Base-by-base conservation (phyloP, 2,113 vertebrate species). In the Cyrtonyx montezumae region DNA sequence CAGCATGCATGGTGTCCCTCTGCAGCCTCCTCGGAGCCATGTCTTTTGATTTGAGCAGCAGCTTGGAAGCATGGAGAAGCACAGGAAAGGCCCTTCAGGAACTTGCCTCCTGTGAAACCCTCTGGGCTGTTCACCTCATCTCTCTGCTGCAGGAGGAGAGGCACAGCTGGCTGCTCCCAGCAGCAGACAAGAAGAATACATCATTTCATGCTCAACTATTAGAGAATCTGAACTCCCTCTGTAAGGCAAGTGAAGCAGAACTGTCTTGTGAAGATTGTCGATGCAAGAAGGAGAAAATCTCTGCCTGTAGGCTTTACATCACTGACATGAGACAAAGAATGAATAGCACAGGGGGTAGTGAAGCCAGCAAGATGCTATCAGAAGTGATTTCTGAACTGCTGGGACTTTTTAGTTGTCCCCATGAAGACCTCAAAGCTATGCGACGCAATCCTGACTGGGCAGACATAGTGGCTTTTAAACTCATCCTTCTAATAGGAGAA, bases 1-100 rank as follows among this genome's bases (percentile, higher is more conserved):
- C 90, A 0, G 98, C 97, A 6, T 99, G 98, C 77, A 3, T 95
- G 6, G 73, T 99, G 26, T 99, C 98, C 26, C 91, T 98, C 69
- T 92, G 98, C 82, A 98, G 98, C 70, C 96, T 99, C 73, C 96
- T 99, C 0, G 98, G 97, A 14, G 97, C 97, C 1, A 94, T 98
- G 10, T 98, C 96, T 63, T 91, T 98, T 4, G 98, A 99, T 89
- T 79, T 99, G 78, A 96, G 93, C 74, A 92, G 95, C 77, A 97
- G 94, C 79, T 92, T 98, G 81, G 95, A 97, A 69, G 79, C 59
- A 18, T 97, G 98, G 97, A 97, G 88, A 71, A 90, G 85, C 7
- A 97, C 98, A 3, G 96, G 97, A 48, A 96, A 79, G 3, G 97
- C 98, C 19, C 97, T 98, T 4, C 23, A 93, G 2, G 95, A 97